A percentile compares a stretch with the other conserved stretches of the same genome.
Evolutionary conservation across 2,113 vertebrate species (phyloP).

Genomic region (Cnemophilus loriae): DNA sequence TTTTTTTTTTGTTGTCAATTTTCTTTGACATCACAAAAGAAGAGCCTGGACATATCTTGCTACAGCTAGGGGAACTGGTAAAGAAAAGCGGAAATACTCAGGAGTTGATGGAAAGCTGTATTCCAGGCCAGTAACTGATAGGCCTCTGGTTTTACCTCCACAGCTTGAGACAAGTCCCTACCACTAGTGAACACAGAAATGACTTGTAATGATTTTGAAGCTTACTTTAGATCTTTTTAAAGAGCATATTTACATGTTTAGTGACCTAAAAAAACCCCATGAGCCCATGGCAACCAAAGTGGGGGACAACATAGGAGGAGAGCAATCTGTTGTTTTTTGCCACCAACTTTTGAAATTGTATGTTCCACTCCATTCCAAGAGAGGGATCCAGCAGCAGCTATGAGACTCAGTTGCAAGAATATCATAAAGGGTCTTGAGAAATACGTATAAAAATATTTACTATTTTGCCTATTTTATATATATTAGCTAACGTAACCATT

Average conservation of each 20-base stretch:
- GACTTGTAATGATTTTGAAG: neutral
- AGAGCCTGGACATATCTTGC: neutral
- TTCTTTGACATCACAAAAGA: neutral
- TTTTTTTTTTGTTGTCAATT: neutral
- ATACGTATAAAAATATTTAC: neutral
- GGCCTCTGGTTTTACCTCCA: neutral
- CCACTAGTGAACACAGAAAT: neutral
- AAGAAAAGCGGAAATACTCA: neutral
- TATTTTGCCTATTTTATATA: neutral
- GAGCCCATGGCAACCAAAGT: neutral
- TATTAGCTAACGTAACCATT: neutral
- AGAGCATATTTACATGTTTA: neutral
- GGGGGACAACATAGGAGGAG: neutral
- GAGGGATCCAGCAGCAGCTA: neutral
- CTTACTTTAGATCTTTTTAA: neutral
- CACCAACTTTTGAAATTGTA: neutral
- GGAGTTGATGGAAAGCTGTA: neutral
- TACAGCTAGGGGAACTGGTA: neutral
- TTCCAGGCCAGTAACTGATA: neutral
- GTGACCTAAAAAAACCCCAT: neutral
- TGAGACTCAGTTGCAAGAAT: neutral
- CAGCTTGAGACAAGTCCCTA: neutral
- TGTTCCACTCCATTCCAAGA: neutral
- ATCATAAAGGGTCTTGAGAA: neutral
- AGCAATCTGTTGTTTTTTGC: neutral